phyloP scores from a whole-genome alignment of 2,797 vertebrate species.

The Heteromormyrus szaboi region DNA sequence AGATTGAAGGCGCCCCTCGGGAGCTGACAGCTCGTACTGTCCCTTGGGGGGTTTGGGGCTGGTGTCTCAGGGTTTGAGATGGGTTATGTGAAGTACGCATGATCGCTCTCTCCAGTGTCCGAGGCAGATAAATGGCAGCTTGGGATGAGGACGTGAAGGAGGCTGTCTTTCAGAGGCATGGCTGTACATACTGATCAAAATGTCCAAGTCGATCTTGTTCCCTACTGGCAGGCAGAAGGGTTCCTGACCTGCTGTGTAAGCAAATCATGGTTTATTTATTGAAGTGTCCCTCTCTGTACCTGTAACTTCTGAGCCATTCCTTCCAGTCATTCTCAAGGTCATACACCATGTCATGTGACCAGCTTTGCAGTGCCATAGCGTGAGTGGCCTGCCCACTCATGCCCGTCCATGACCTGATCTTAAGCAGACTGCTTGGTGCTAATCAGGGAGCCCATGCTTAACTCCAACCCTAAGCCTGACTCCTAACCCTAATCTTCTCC shows the following conservation, averaged over 20 bases:
- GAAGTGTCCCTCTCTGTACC: background rate
- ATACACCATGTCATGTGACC: background rate
- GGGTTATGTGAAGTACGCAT: background rate
- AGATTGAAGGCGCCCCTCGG: background rate
- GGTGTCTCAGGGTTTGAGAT: background rate
- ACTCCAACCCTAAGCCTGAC: background rate
- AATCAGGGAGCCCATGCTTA: background rate
- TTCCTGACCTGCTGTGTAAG: background rate
- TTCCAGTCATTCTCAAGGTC: background rate
- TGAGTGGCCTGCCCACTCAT: background rate
- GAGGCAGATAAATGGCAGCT: background rate
- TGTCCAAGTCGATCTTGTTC: conserved; percentile 46
- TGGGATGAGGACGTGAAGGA: background rate
- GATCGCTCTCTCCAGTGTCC: background rate
- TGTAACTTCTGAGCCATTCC: background rate
- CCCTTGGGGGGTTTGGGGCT: background rate
- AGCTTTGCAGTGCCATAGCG: conserved; percentile 10
- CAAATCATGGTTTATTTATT: background rate
- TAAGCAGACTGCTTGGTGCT: background rate
- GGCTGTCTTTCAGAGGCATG: background rate
- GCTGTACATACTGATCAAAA: conserved; percentile 41
- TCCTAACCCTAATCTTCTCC: background rate
- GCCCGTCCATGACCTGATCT: background rate
- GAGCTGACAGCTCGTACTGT: background rate
- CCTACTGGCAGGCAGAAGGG: background rate